Evolutionary conservation across 1,140 invertebrate genomes (phyloP), one percentile per base, ranked within the genome.

Genomic region (Lepidurus packardi): DNA sequence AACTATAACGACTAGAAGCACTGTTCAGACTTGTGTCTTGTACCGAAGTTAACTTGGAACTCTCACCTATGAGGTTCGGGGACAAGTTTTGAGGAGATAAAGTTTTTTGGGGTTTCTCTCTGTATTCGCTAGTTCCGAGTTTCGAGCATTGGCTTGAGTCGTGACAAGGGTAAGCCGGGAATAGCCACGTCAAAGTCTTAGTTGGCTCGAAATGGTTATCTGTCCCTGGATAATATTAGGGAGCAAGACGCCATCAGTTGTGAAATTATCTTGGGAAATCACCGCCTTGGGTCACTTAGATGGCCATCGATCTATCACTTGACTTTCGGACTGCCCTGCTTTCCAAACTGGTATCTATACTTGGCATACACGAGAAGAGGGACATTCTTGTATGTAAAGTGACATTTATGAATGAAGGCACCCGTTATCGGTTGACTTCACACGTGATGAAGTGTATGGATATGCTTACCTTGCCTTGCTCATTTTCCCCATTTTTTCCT

Each of bases 351-450:
- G 53, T 65, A 65, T 11, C 6, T 13, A 21, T 65, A 21, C 8
- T 10, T 21, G 13, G 53, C 0, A 1, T n/a, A 21, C 16, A 65
- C 53, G 0, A 65, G 2, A 65, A n/a, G 21, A 21, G 53, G 21
- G 10, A 21, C 0, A n/a, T 0, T 1, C 45, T 47, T 47, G 45
- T 47, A 47, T 47, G 45, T 65, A 65, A 65, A 13, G 53, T 65
- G 53, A 65, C 53, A 65, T 65, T 65, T 65, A 65, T 65, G 53
- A 65, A 65, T 65, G 53, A 21, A 65, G 53, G 53, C 53, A 21
- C 21, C 53, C 53, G 16, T 65, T 65, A 65, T 65, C 53, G 53
- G 53, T 65, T 65, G 53, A 65, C 53, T 65, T 65, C 8, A 65
- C 53, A 65, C 53, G 53, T 65, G 53, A 65, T 8, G 53, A 65